These are phyloP conservation scores for Meriones unguiculatus DNA, from an alignment of 2,113 vertebrate genomes.

Conservation along the genomic window DNA sequence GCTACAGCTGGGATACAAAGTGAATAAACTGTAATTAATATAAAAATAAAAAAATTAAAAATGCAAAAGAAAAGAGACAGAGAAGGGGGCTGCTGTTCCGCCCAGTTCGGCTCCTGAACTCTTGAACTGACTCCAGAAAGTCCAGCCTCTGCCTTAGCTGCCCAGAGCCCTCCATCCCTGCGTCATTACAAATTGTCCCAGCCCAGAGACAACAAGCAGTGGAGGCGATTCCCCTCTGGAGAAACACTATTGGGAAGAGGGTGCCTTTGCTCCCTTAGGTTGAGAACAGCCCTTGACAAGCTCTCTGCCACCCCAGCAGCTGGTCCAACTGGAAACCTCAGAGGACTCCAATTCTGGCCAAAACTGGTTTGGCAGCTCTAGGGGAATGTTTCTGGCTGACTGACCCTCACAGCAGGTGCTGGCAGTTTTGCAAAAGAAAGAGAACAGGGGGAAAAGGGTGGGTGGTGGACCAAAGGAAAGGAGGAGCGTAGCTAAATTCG, in stretches of 20 bases:
- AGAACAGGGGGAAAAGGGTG: rapidly evolving
- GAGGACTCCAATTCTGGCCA: conserved; percentile 53
- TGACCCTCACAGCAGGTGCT: conserved; percentile 53
- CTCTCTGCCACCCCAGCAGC: background rate
- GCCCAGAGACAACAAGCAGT: background rate
- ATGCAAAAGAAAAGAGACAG: background rate
- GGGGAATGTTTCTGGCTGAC: conserved; percentile 54
- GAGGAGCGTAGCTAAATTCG: conserved; percentile 1
- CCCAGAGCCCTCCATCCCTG: background rate
- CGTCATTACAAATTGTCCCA: background rate
- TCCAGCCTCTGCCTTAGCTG: background rate
- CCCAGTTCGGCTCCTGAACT: background rate
- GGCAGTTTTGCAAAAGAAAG: conserved; percentile 15
- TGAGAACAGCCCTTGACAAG: background rate
- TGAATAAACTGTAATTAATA: too few relatives aligned
- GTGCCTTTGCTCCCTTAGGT: background rate
- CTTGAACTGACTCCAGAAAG: background rate
- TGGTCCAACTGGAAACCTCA: conserved; percentile 71
- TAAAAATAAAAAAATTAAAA: too few relatives aligned
- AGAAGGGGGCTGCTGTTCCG: background rate
- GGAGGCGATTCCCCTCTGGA: background rate
- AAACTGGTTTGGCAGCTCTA: conserved; percentile 72
- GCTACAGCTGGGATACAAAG: too few relatives aligned
- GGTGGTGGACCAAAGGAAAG: background rate
- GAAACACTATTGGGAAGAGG: background rate